These are phyloP conservation scores for Xenopus petersii DNA, from an alignment of 2,797 vertebrate genomes.

Conservation along the genomic window DNA sequence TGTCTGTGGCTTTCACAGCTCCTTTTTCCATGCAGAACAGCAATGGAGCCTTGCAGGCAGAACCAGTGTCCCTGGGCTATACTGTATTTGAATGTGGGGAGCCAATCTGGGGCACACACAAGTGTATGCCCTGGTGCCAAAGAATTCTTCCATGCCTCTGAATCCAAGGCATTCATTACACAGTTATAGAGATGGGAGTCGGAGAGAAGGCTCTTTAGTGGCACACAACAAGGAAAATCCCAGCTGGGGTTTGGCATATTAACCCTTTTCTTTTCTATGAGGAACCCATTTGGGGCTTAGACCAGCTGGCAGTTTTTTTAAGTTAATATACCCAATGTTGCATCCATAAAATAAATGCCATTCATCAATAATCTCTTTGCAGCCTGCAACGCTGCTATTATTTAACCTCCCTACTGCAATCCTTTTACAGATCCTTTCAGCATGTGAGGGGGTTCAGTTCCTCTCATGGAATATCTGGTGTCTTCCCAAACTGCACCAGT, in stretches of 20 bases:
- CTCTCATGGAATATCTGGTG: constrained; percentile 1
- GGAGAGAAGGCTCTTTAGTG: constrained; percentile 45
- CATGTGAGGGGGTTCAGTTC: constrained; percentile 1
- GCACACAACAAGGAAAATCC: constrained; percentile 50
- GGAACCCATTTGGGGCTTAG: not conserved
- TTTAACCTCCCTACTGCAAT: constrained; percentile 25
- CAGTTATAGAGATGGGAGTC: constrained; percentile 30
- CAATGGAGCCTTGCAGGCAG: not conserved
- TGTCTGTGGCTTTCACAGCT: constrained; percentile 4
- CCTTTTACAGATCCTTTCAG: constrained; percentile 19
- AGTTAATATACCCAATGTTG: not conserved
- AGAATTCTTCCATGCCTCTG: constrained; percentile 35
- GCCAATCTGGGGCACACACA: constrained; percentile 6
- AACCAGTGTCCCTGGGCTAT: constrained; percentile 14
- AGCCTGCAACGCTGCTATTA: constrained; percentile 19
- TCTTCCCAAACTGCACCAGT: not conserved
- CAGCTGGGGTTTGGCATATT: constrained; percentile 54
- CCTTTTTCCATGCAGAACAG: constrained; percentile 3
- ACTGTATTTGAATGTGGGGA: constrained; percentile 7
- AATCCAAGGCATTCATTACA: constrained; percentile 46
- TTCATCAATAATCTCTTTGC: constrained; percentile 10
- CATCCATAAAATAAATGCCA: constrained; percentile 10
- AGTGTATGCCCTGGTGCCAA: constrained; percentile 23
- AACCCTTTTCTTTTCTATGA: constrained; percentile 33
- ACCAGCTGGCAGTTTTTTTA: not conserved